These are phyloP conservation scores for Volucella inflata DNA, from an alignment of 2,888 invertebrate species.

Conservation along the genomic window DNA sequence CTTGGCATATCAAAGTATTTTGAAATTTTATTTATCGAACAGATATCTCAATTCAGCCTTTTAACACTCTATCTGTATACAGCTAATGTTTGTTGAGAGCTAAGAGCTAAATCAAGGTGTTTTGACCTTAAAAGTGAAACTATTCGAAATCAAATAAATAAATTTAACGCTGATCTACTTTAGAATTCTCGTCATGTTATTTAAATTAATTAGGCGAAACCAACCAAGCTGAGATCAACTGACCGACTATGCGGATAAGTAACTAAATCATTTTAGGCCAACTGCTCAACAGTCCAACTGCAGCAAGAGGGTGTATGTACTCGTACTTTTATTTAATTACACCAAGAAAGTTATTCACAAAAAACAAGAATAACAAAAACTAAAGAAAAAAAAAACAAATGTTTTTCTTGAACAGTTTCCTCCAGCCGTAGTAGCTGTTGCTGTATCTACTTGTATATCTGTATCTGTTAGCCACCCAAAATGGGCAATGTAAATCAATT, in stretches of 20 bases:
- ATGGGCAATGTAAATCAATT: conserved; percentile 71
- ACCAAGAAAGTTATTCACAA: conserved; percentile 14
- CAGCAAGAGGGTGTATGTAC: conserved; percentile 1
- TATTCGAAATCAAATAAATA: conserved; percentile 29
- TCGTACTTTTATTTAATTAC: conserved; percentile 24
- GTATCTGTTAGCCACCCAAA: conserved; percentile 30
- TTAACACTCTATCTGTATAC: neutral
- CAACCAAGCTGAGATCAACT: conserved; percentile 2
- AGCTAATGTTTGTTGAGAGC: neutral
- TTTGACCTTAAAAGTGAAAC: conserved; percentile 46
- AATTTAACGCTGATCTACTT: conserved; percentile 45
- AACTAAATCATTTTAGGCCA: conserved; percentile 15
- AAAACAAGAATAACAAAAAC: conserved; percentile 19
- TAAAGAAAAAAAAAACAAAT: conserved; percentile 20
- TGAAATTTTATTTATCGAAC: neutral
- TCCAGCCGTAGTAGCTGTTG: neutral
- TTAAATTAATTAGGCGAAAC: conserved; percentile 50
- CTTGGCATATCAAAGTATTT: neutral
- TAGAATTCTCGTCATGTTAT: conserved; percentile 35
- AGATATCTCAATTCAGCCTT: neutral
- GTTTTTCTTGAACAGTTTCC: conserved; percentile 1
- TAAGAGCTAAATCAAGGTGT: neutral
- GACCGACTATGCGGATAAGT: neutral
- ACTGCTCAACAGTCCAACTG: neutral
- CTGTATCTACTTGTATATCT: too few relatives aligned